These are phyloP conservation scores for Phrynocephalus versicolor DNA, from an alignment of 2,113 vertebrate species.

Conservation along the genomic window DNA sequence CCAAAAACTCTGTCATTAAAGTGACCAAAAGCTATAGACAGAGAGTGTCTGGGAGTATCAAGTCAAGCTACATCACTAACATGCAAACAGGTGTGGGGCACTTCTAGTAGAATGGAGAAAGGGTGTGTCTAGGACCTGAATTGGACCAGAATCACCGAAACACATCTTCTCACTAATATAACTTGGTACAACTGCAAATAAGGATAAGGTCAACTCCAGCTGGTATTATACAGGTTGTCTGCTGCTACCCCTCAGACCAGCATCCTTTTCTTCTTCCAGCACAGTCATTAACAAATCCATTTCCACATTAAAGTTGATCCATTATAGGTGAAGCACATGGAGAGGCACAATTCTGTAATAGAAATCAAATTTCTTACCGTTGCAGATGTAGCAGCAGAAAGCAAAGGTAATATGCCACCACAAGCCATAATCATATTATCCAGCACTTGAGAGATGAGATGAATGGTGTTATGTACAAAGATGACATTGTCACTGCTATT, in stretches of 20 bases:
- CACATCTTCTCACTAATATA: neutral
- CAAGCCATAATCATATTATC: constrained; percentile 99
- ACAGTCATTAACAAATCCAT: neutral
- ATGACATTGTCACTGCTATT: constrained; percentile 96
- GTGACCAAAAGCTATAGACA: neutral
- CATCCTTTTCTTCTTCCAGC: neutral
- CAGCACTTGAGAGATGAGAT: constrained; percentile 97
- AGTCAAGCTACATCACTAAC: neutral
- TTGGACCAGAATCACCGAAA: neutral
- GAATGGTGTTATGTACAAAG: constrained; percentile 98
- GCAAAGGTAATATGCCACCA: constrained; percentile 94
- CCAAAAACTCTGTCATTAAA: neutral
- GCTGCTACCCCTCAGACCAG: neutral
- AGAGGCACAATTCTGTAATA: constrained; percentile 23
- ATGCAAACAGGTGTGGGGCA: neutral
- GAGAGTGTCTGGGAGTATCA: neutral
- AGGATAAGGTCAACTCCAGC: neutral
- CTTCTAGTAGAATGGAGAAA: neutral
- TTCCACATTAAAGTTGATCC: neutral
- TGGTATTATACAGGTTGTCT: neutral
- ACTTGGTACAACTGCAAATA: neutral
- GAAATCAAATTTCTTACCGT: constrained; percentile 80
- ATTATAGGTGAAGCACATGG: constrained; percentile 29
- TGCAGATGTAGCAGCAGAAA: constrained; percentile 95
- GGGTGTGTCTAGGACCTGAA: neutral